Evolutionary conservation across 2,113 vertebrate genomes (phyloP), one percentile per base, ranked within the genome.

Genomic region (Uria lomvia): DNA sequence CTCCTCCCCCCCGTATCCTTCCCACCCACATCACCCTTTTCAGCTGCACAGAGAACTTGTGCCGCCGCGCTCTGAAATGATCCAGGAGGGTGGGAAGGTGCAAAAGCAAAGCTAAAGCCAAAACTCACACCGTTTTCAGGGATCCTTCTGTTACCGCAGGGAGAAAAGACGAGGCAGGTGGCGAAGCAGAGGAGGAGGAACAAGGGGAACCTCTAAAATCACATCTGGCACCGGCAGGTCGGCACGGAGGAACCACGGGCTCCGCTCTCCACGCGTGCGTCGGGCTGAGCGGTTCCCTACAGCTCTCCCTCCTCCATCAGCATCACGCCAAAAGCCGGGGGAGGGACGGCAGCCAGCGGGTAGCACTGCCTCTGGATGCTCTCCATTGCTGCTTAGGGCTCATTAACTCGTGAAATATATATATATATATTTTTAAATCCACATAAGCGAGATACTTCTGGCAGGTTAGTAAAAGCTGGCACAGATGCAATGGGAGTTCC

Each of bases 121-220:
- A 88, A 84, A 58, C 63, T 94, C 72, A 77, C 52, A 32, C 13
- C 1, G 5, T 34, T 86, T 50, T 23, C 85, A 34, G 52, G 82
- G 34, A 58, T 59, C 73, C 77, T 82, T 85, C 43, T 49, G 11
- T n/a, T 19, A 32, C 43, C 1, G 1, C 34, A n/a, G 13, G 9
- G 15, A 72, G 43, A 42, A 55, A 30, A 55, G 52, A 76, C 0
- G 0, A 71, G 29, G 47, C 3, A 1, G 56, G 45, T 1, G 7
- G n/a, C 0, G 1, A 88, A 72, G 68, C n/a, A 29, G 32, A 74
- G 66, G 56, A 81, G 40, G 40, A 70, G 87, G 27, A 90, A 42
- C 14, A n/a, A 83, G 29, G 43, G 66, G 29, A 90, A 29, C 8
- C 89, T 65, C 76, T 23, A 20, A n/a, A 73, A 76, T 18, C 73